A percentile compares a stretch with the other conserved stretches of the same genome.
phyloP scores from a whole-genome alignment of 53 echinoderm and acorn worm species.

The Echinarachnius parma region DNA sequence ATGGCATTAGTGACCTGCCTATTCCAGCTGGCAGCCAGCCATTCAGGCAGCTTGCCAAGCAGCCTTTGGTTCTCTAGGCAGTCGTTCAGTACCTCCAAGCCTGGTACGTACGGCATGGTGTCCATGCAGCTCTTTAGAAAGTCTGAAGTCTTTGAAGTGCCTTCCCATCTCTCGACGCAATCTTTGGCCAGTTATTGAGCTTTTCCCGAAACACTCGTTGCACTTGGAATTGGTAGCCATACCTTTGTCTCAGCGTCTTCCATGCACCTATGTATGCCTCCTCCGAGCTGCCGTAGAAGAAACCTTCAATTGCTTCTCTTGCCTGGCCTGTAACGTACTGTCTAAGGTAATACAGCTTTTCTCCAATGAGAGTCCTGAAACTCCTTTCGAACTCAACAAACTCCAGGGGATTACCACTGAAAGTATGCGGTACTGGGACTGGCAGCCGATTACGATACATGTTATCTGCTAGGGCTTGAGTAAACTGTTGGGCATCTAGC shows the following conservation, averaged over 20 bases:
- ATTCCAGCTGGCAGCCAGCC: conserved; percentile 54
- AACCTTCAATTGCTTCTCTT: conserved; percentile 47
- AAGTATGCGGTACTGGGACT: conserved; percentile 12
- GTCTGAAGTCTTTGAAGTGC: conserved; percentile 55
- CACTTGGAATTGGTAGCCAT: conserved; percentile 58
- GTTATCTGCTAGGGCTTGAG: conserved; percentile 21
- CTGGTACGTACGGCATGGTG: conserved; percentile 55
- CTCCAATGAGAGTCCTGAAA: conserved; percentile 41
- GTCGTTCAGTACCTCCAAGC: conserved; percentile 50
- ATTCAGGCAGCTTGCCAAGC: conserved; percentile 49
- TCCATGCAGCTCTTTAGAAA: conserved; percentile 53
- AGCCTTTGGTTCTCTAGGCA: conserved; percentile 62
- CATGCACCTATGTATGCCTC: conserved; percentile 53
- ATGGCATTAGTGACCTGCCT: conserved; percentile 46
- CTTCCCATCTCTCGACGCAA: conserved; percentile 37
- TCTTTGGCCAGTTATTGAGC: conserved; percentile 52
- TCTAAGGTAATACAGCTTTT: conserved; percentile 31
- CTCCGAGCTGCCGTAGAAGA: conserved; percentile 44
- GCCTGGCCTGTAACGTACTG: conserved; percentile 52
- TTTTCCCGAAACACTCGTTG: conserved; percentile 53
- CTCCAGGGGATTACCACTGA: conserved; percentile 37
- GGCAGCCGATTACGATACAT: conserved; percentile 38
- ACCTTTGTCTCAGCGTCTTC: conserved; percentile 41
- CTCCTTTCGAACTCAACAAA: conserved; percentile 44
- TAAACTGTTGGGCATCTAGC: not conserved